These are phyloP conservation scores for Podotricha telesiphe DNA, from an alignment of 2,888 invertebrate species.

Conservation along the genomic window DNA sequence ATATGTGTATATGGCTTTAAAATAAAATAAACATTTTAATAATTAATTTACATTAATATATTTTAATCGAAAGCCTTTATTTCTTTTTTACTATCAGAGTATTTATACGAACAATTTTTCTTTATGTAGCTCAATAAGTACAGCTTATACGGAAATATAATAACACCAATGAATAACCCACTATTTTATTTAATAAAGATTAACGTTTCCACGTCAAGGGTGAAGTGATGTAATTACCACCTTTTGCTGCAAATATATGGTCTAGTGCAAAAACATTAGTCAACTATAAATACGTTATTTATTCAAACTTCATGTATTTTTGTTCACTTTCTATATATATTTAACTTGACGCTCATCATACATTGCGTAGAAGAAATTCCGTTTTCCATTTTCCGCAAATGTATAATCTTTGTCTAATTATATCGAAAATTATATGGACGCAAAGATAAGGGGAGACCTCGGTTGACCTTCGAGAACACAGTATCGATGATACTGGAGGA, in stretches of 20 bases:
- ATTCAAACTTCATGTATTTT: neutral
- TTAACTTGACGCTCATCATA: neutral
- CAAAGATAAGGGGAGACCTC: no score
- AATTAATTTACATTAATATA: no score
- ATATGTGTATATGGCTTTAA: no score
- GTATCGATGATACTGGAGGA: no score
- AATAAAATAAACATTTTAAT: no score
- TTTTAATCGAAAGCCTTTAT: no score
- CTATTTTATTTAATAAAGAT: conserved; percentile 46
- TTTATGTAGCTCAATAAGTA: conserved; percentile 6
- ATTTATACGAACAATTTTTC: neutral
- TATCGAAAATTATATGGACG: no score
- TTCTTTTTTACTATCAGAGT: no score
- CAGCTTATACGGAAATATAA: conserved; percentile 22
- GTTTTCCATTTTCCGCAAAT: no score
- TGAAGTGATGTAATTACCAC: conserved; percentile 46
- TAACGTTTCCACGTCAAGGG: conserved; percentile 47
- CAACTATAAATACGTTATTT: conserved; percentile 33
- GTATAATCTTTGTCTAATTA: no score
- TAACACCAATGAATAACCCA: conserved; percentile 30
- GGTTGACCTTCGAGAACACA: no score
- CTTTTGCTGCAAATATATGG: conserved; percentile 43
- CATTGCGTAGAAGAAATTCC: no score
- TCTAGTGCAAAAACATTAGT: conserved; percentile 36
- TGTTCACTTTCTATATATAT: neutral